phyloP scores from a whole-genome alignment of 2,113 vertebrate species.

The Synchiropus splendidus region DNA sequence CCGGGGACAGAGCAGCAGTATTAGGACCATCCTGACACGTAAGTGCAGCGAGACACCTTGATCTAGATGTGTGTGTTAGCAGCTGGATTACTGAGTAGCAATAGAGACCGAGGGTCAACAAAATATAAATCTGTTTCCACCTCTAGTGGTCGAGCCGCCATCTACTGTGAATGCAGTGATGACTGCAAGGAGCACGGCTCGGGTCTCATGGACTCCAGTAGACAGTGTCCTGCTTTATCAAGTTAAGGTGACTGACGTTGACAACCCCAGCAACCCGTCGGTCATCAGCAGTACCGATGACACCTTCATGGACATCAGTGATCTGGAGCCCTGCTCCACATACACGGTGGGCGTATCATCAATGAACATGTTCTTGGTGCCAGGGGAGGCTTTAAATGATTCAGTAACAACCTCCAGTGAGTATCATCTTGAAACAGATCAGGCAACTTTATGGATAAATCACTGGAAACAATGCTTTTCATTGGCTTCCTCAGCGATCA shows the following conservation, averaged over 20 bases:
- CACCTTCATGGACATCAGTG: slow-evolving; percentile 35
- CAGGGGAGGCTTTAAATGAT: slow-evolving; percentile 53
- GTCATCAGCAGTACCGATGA: slow-evolving; percentile 23
- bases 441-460: background rate
- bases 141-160: slow-evolving; percentile 67
- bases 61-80: too few species aligned
- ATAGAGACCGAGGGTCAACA: too few species aligned
- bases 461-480: background rate
- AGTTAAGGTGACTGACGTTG: slow-evolving; percentile 39
- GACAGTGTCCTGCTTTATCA: slow-evolving; percentile 57
- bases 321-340: slow-evolving; percentile 58
- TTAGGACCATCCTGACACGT: slow-evolving; percentile 56
- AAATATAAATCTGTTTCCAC: too few species aligned
- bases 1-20: slow-evolving; percentile 33
- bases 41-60: slow-evolving; percentile 30
- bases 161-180: slow-evolving; percentile 16
- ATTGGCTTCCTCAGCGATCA: slow-evolving; percentile 33
- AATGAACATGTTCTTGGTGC: slow-evolving; percentile 49
- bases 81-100: too few species aligned
- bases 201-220: slow-evolving; percentile 48
- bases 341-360: slow-evolving; percentile 67
- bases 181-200: slow-evolving; percentile 33
- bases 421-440: slow-evolving; percentile 29
- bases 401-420: slow-evolving; percentile 57
- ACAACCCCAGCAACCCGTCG: slow-evolving; percentile 1